phyloP scores from a whole-genome alignment of 1,140 invertebrate species.

The Ericerus pela region DNA sequence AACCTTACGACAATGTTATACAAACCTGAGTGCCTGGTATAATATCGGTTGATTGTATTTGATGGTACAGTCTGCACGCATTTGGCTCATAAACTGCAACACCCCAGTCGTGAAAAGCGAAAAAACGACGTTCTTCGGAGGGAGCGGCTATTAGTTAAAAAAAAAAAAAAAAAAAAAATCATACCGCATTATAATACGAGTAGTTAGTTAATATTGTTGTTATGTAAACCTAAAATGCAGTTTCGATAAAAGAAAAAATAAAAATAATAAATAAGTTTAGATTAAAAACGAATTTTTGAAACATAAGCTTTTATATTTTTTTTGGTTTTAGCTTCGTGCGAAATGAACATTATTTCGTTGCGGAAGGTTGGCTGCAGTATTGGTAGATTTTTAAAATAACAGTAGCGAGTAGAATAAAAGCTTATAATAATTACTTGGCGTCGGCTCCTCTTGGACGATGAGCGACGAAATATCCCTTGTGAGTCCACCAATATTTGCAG shows the following conservation, averaged over 20 bases:
- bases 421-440: conserved; percentile 38
- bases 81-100: conserved; percentile 59
- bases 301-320: too few species aligned
- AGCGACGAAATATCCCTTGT: conserved; percentile 54
- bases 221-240: too few species aligned
- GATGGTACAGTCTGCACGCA: conserved; percentile 54
- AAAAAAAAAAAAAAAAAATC: too few species aligned
- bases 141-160: conserved; percentile 40
- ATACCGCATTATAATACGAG: too few species aligned
- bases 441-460: conserved; percentile 51
- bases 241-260: neutral
- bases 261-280: neutral
- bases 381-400: too few species aligned
- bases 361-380: too few species aligned
- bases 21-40: conserved; percentile 57
- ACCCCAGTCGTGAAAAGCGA: conserved; percentile 62
- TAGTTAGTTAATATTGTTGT: too few species aligned
- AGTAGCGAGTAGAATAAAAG: too few species aligned
- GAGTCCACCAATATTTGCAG: conserved; percentile 49
- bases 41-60: conserved; percentile 56
- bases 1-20: too few species aligned
- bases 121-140: conserved; percentile 49
- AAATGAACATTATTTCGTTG: too few species aligned
- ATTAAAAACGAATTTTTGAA: neutral
- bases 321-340: too few species aligned